Conservation (phyloP, 2,797 vertebrate species). For the Myiotriccus ornatus region DNA sequence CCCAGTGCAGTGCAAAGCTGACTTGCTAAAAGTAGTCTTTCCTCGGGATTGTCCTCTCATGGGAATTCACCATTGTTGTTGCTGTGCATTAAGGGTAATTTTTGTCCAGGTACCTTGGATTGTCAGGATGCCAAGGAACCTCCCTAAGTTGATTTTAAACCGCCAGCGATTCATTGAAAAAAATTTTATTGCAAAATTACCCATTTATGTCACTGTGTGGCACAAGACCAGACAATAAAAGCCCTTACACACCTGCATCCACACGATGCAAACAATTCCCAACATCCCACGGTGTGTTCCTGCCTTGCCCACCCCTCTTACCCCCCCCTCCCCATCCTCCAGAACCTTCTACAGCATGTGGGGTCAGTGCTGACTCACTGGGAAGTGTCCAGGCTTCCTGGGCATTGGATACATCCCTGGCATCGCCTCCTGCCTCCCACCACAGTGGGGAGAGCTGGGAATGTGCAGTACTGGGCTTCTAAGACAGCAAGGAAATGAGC, state of each 20-base stretch:
- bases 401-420: not conserved
- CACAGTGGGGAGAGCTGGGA: not conserved
- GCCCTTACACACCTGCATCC: constrained; percentile 42
- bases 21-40: not conserved
- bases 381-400: not conserved
- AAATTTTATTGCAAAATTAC: constrained; percentile 74
- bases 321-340: not conserved
- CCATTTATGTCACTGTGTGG: not conserved
- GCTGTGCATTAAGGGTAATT: not conserved
- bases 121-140: not conserved
- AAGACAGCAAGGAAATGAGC: not conserved
- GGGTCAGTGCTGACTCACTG: not conserved
- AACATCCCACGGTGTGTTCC: not conserved
- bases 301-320: not conserved
- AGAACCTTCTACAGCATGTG: not conserved
- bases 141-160: not conserved
- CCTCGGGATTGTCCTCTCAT: rapidly evolving
- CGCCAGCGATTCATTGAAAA: constrained; percentile 21
- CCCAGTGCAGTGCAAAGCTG: not conserved
- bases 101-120: not conserved
- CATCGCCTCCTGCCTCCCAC: not conserved
- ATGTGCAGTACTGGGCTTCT: not conserved
- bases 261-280: constrained; percentile 37
- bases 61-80: not conserved
- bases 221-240: constrained; percentile 43